Conservation (phyloP, 1,140 invertebrate genomes). For the Drosophila repleta region DNA sequence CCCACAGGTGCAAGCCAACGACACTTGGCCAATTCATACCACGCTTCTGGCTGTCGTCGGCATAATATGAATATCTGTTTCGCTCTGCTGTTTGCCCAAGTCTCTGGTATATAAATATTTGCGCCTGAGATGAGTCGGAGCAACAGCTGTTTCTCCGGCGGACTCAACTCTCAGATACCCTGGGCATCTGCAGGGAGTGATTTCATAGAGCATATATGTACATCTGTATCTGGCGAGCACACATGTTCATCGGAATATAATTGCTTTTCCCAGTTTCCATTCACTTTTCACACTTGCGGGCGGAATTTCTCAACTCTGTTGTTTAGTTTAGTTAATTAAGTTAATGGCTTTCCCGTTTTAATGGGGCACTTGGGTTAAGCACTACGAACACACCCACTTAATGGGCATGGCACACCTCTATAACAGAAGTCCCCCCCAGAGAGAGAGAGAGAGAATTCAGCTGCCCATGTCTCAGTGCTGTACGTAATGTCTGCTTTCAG, state of each 20-base stretch:
- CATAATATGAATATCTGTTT: constrained; percentile 13
- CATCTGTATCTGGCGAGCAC: too few relatives aligned
- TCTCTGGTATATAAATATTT: constrained; percentile 60
- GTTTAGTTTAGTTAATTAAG: constrained; percentile 17
- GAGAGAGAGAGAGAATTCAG: too few relatives aligned
- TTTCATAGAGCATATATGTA: too few relatives aligned
- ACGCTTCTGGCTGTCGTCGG: constrained; percentile 3
- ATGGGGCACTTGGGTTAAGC: constrained; percentile 13
- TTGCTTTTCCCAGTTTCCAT: background rate
- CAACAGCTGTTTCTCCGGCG: constrained; percentile 46
- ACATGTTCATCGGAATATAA: too few relatives aligned
- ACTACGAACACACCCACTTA: constrained; percentile 11
- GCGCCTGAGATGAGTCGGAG: constrained; percentile 33
- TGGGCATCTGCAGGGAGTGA: too few relatives aligned
- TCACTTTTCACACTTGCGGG: background rate
- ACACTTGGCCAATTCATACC: constrained; percentile 2
- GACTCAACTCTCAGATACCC: background rate
- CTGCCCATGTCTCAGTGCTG: background rate
- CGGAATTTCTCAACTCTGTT: background rate
- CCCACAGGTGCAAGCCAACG: background rate
- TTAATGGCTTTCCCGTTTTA: constrained; percentile 11
- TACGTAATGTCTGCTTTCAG: constrained; percentile 23
- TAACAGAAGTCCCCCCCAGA: background rate
- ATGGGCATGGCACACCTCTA: constrained; percentile 8
- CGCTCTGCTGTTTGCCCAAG: constrained; percentile 13